Evolutionary conservation across 2,797 vertebrate species (phyloP), one percentile per base, ranked within the genome.

Genomic region (Anas bahamensis): DNA sequence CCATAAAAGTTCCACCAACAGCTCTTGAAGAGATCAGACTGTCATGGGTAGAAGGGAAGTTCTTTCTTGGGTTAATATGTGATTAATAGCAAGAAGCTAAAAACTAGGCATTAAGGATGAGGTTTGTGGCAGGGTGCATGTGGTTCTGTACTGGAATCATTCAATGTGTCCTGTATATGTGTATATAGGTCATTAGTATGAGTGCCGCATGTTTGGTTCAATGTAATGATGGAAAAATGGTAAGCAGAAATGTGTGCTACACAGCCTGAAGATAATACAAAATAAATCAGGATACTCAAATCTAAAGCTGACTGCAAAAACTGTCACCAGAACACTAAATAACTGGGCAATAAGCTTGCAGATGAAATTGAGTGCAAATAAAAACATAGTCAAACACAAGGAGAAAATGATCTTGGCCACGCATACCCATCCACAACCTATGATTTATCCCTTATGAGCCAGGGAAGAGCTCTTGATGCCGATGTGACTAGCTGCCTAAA

Each of bases 341-440:
- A 86, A 82, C 56, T 44, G 75, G 24, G 35, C 39, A 95, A 89
- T 87, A 64, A 85, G 61, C 57, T 85, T 65, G 55, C 33, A 83
- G 65, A 50, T 80, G 53, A 95, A 92, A 93, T 42, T 64, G 69
- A 85, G 53, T 83, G 78, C 79, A 89, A 87, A 94, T 55, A 69
- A 87, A 94, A 80, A 15, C 41, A 55, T 6, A 86, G 78, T 50
- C 41, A 92, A 83, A 69, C 21, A 61, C 53, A 72, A 65, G 84
- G 53, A 69, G 86, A 68, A 95, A 92, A 87, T 73, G 1, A 65
- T 83, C 33, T 57, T 77, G 63, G 44, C 69, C 23, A 55, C 9
- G 3, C 31, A 87, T 22, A 50, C 19, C 57, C 69, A 85, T 59
- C 37, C 29, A 53, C 35, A 57, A 46, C 31, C 29, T 88, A 37